Evolutionary conservation across 2,797 vertebrate genomes (phyloP).

Genomic region (Sparidentex hasta): DNA sequence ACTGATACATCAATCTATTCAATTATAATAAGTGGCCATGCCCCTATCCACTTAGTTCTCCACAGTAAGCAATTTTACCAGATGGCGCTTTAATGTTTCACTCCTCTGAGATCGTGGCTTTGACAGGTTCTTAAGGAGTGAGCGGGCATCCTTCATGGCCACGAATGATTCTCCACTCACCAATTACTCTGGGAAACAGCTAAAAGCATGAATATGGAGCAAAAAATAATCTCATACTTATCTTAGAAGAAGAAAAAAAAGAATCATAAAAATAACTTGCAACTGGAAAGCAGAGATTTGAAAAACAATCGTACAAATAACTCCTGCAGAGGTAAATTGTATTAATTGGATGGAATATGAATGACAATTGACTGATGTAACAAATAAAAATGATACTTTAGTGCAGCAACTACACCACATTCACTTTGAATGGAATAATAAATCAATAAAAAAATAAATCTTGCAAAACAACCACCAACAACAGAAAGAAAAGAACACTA

Average conservation of each 20-base stretch:
- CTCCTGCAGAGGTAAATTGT: not conserved
- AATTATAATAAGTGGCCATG: conserved; percentile 37
- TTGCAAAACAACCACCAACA: conserved; percentile 4
- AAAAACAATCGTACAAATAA: not conserved
- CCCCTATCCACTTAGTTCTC: conserved; percentile 11
- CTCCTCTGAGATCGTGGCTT: conserved; percentile 30
- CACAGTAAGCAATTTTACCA: conserved; percentile 33
- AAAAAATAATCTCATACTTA: not conserved
- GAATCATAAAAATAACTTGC: not conserved
- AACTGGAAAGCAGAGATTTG: not conserved
- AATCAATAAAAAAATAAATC: not conserved
- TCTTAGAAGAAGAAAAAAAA: not conserved
- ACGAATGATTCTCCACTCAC: conserved; percentile 9
- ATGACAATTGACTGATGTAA: not conserved
- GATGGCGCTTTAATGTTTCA: conserved; percentile 37
- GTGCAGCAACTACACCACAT: not conserved
- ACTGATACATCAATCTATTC: conserved; percentile 32
- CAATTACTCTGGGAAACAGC: not conserved
- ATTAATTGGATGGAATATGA: not conserved
- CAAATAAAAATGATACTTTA: not conserved
- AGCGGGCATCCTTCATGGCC: conserved; percentile 24
- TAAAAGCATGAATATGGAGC: not conserved
- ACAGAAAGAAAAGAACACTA: not conserved
- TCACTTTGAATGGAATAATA: not conserved
- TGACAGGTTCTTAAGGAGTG: conserved; percentile 27